Conservation (phyloP, 2,888 invertebrate species). For the Oeneis ivallda region DNA sequence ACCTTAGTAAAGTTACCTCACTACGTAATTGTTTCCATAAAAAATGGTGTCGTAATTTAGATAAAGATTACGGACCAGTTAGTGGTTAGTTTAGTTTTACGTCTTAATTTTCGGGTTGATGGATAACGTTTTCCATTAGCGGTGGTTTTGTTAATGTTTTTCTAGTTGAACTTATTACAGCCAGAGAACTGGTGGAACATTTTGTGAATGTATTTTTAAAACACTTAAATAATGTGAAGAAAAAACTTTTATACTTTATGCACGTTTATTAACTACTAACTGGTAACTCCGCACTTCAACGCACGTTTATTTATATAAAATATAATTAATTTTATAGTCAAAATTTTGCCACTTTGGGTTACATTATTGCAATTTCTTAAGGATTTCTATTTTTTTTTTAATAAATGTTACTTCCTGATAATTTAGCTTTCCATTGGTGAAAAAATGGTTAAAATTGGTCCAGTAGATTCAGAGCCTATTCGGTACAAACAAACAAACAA, state of each 20-base stretch:
- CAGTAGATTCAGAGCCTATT: too few relatives aligned
- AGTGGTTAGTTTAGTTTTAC: conserved; percentile 46
- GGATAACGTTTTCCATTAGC: conserved; percentile 72
- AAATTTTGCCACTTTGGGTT: too few relatives aligned
- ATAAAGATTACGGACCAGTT: conserved; percentile 53
- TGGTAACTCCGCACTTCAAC: too few relatives aligned
- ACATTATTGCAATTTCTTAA: too few relatives aligned
- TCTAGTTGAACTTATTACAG: conserved; percentile 55
- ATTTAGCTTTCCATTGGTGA: too few relatives aligned
- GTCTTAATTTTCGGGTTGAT: conserved; percentile 68
- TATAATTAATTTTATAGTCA: too few relatives aligned
- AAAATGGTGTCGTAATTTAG: conserved; percentile 59
- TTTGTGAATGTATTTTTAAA: neutral
- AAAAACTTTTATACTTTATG: neutral
- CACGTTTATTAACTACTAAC: too few relatives aligned
- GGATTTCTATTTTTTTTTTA: too few relatives aligned
- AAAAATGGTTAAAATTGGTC: too few relatives aligned
- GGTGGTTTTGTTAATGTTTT: conserved; percentile 67
- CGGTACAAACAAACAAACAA: too few relatives aligned
- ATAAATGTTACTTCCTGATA: too few relatives aligned
- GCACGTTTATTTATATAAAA: too few relatives aligned
- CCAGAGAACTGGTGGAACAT: neutral
- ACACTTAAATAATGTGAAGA: neutral
- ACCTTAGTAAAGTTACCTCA: conserved; percentile 36
- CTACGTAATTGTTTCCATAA: conserved; percentile 58